A percentile compares a stretch with the other conserved stretches of the same genome.
phyloP scores from a whole-genome alignment of 2,113 vertebrate species.

The Chascanopsetta lugubris region DNA sequence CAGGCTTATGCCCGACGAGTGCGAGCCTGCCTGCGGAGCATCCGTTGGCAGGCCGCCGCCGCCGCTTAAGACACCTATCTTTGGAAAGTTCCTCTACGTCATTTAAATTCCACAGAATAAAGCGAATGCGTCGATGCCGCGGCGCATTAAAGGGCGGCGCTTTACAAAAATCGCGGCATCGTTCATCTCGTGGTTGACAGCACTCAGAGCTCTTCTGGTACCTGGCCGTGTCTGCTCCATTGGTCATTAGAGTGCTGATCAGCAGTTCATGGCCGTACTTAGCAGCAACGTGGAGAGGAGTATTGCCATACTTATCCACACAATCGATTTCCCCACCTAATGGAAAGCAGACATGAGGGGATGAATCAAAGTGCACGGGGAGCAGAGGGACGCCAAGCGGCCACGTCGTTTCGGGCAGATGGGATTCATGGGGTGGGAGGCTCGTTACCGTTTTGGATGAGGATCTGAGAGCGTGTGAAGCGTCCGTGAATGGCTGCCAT shows the following conservation, averaged over 20 bases:
- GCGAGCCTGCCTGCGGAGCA: too few species aligned
- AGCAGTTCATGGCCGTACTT: constrained; percentile 98
- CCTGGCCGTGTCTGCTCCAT: constrained; percentile 96
- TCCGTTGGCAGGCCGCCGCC: too few species aligned
- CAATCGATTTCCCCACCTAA: constrained; percentile 96
- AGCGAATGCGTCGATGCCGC: too few species aligned
- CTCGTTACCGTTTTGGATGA: constrained; percentile 94
- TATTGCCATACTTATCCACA: constrained; percentile 96
- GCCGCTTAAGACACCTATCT: too few species aligned
- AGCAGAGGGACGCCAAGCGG: not conserved
- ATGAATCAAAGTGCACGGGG: not conserved
- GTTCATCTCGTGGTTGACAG: not conserved
- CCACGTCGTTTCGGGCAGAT: too few species aligned
- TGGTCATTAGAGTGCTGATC: constrained; percentile 98
- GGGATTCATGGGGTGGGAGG: too few species aligned
- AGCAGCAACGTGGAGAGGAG: constrained; percentile 97
- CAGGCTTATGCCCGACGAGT: too few species aligned
- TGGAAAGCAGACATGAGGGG: not conserved
- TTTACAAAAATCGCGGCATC: not conserved
- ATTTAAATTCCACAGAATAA: too few species aligned
- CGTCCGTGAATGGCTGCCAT: constrained; percentile 98
- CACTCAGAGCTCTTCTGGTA: constrained; percentile 50
- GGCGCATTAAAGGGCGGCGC: too few species aligned
- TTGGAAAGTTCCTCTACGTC: too few species aligned
- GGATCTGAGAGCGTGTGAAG: constrained; percentile 97